A percentile compares a stretch with the other conserved stretches of the same genome.
phyloP scores from a whole-genome alignment of 2,113 vertebrate species.

The Accipiter cooperii region DNA sequence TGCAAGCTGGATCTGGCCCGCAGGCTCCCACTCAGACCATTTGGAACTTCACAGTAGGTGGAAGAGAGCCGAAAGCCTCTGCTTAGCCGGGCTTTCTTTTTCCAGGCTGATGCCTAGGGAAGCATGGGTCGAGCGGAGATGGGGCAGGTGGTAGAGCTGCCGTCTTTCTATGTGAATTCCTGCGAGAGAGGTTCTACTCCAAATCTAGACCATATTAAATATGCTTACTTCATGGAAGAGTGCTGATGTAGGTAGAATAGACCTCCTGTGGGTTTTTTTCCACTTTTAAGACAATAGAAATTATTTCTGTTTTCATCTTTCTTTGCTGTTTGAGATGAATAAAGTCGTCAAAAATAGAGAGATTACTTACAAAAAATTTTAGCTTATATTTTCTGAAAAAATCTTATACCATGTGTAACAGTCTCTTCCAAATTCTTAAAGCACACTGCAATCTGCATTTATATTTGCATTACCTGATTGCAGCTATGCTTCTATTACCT shows the following conservation, averaged over 20 bases:
- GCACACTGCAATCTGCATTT: neutral
- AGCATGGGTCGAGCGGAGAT: neutral
- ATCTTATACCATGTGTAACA: neutral
- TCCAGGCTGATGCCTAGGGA: neutral
- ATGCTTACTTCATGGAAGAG: neutral
- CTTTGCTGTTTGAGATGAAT: neutral
- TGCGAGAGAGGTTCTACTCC: neutral
- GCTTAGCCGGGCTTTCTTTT: neutral
- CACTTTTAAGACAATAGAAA: neutral
- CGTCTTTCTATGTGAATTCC: neutral
- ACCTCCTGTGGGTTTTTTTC: neutral
- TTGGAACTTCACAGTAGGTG: neutral
- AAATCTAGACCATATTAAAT: neutral
- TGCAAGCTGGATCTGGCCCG: neutral
- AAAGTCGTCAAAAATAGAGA: neutral
- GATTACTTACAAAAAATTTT: neutral
- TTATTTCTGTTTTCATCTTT: neutral
- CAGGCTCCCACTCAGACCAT: accelerated
- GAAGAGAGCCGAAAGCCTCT: neutral
- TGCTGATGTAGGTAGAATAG: neutral
- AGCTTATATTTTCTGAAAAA: neutral
- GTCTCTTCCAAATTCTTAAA: neutral
- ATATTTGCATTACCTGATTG: neutral
- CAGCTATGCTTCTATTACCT: neutral
- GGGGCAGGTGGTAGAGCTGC: neutral